Evolutionary conservation across 2,888 invertebrate genomes (phyloP).

Genomic region (Platycnemis pennipes): DNA sequence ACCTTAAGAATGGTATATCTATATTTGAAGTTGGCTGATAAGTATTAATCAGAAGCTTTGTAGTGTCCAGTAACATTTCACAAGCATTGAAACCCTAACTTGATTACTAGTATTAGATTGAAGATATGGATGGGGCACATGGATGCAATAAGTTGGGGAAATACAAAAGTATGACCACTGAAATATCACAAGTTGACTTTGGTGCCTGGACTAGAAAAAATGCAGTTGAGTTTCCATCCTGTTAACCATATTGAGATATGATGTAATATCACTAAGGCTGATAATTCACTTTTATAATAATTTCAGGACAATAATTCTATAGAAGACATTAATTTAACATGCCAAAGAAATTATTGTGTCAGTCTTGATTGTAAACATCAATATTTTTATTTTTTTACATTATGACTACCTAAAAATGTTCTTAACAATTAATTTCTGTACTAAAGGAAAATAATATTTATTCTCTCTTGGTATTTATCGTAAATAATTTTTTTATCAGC

Average conservation of each 20-base stretch:
- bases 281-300: slow-evolving; percentile 65
- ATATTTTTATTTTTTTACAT: background rate
- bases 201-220: slow-evolving; percentile 55
- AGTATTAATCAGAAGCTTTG: slow-evolving; percentile 67
- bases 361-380: background rate
- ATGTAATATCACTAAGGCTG: slow-evolving; percentile 62
- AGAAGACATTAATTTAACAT: slow-evolving; percentile 57
- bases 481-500: background rate
- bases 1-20: slow-evolving; percentile 67
- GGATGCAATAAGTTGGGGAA: slow-evolving; percentile 28
- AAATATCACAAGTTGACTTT: slow-evolving; percentile 55
- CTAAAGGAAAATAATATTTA: background rate
- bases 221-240: slow-evolving; percentile 57
- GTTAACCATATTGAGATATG: slow-evolving; percentile 54
- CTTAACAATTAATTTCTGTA: background rate
- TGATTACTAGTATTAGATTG: slow-evolving; percentile 61
- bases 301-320: slow-evolving; percentile 65
- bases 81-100: slow-evolving; percentile 65
- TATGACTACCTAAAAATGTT: background rate
- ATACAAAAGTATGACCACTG: slow-evolving; percentile 25
- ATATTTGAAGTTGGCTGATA: slow-evolving; percentile 65
- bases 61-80: slow-evolving; percentile 64
- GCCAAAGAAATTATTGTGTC: slow-evolving; percentile 41
- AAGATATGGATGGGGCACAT: slow-evolving; percentile 29
- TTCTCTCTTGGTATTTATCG: background rate